Percentiles rank a stretch among this genome's conserved stretches.
Evolutionary conservation across 2,888 invertebrate genomes (phyloP).

Genomic region (Sphecodes monilicornis): DNA sequence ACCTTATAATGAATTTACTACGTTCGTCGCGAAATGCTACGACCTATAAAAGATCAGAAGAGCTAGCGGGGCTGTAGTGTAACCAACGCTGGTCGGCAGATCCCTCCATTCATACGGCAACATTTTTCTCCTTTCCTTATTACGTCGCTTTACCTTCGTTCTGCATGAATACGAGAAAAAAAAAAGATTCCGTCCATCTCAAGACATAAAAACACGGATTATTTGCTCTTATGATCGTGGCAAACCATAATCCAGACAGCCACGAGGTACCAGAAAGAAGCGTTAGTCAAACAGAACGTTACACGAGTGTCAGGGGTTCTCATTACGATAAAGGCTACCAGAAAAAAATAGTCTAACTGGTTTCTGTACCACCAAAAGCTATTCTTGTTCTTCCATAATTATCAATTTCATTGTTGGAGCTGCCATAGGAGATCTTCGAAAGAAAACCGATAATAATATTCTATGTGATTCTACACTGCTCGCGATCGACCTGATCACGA

Average conservation of each 20-base stretch:
- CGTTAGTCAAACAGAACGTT: conserved; percentile 75
- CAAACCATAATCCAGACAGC: conserved; percentile 68
- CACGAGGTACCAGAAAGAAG: conserved; percentile 70
- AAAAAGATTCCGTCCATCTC: conserved; percentile 47
- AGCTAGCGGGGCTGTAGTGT: conserved; percentile 51
- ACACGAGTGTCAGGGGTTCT: conserved; percentile 68
- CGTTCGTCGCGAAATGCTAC: conserved; percentile 3
- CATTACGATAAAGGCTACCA: conserved; percentile 42
- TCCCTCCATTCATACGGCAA: conserved; percentile 68
- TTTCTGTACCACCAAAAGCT: not conserved
- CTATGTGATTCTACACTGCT: conserved; percentile 56
- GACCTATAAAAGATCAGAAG: conserved; percentile 27
- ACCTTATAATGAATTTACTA: conserved; percentile 44
- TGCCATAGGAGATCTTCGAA: conserved; percentile 14
- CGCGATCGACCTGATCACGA: conserved; percentile 64
- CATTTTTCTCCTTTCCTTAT: conserved; percentile 68
- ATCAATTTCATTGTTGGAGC: conserved; percentile 64
- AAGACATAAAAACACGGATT: conserved; percentile 74
- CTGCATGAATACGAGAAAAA: not conserved
- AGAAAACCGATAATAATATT: conserved; percentile 57
- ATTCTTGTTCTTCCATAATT: not conserved
- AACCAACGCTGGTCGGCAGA: conserved; percentile 56
- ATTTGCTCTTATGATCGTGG: conserved; percentile 73
- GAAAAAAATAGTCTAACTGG: not conserved
- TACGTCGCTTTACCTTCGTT: conserved; percentile 47